Conservation (phyloP, 1,140 invertebrate species). For the Caerostris extrusa region DNA sequence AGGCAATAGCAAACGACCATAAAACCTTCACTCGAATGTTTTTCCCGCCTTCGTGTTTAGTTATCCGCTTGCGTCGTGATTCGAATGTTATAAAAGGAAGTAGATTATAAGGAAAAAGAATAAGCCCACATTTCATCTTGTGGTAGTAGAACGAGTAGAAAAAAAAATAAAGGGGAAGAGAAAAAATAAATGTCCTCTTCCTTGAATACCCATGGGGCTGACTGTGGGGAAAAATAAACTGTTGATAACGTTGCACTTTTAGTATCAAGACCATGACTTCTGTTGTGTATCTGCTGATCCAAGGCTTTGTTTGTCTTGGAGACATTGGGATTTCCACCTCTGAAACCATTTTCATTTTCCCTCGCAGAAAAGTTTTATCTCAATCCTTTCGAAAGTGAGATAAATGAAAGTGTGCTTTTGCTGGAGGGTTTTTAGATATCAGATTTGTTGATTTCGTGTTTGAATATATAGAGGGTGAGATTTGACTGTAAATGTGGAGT, state of each 20-base stretch:
- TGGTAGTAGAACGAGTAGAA: not conserved
- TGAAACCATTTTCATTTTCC: not conserved
- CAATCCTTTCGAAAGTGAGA: slow-evolving; percentile 35
- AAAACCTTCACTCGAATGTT: slow-evolving; percentile 28
- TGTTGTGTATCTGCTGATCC: not conserved
- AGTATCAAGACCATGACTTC: slow-evolving; percentile 32
- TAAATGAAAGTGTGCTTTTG: slow-evolving; percentile 5
- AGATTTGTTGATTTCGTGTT: slow-evolving; percentile 26
- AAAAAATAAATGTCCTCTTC: not conserved
- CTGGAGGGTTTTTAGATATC: not conserved
- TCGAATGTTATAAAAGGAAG: slow-evolving; percentile 32
- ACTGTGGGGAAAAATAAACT: slow-evolving; percentile 9
- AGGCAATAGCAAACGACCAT: slow-evolving; percentile 24
- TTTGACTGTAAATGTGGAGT: slow-evolving; percentile 5
- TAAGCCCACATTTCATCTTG: slow-evolving; percentile 15
- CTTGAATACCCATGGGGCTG: slow-evolving; percentile 5
- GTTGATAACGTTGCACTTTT: slow-evolving; percentile 49
- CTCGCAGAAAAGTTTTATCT: slow-evolving; percentile 44
- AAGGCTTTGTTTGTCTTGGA: slow-evolving; percentile 3
- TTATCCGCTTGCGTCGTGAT: slow-evolving; percentile 26
- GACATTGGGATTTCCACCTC: not conserved
- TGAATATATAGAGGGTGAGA: not conserved
- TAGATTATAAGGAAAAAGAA: slow-evolving; percentile 19
- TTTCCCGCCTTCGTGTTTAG: not conserved
- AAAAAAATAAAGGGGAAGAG: too few relatives aligned